Base-by-base conservation (phyloP, 2,888 invertebrate genomes). In the Drosophila planitibia region DNA sequence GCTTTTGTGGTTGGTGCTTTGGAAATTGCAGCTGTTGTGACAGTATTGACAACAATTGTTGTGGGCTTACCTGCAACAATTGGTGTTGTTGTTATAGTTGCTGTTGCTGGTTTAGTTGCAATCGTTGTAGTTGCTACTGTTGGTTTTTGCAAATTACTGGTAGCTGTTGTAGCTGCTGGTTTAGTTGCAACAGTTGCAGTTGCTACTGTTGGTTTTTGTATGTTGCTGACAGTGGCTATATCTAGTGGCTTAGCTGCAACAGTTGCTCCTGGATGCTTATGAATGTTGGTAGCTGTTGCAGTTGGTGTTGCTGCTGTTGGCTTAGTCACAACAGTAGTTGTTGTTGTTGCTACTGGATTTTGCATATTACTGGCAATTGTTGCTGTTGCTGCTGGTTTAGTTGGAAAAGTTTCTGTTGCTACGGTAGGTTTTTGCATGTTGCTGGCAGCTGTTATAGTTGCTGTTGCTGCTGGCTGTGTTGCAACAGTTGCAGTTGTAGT, bases 111-210 rank as follows among this genome's bases (percentile, higher is more conserved):
- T 6, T 53, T 78, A 37, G 32, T 51, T 30, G 49, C 28, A 32
- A n/a, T 28, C 9, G 12, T 28, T 52, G 55, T 14, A 10, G 52
- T 33, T n/a, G 44, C 9, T 25, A 16, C 6, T 47, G 39, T 5
- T 25, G 68, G 4, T 32, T 58, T 53, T n/a, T n/a, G 33, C 3
- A 39, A 28, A 16, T 47, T 72, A 41, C n/a, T 49, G 3, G 30
- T 19, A 22, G 28, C 47, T 53, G 47, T 65, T 58, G 32, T 19
- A 22, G 25, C n/a, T 53, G 6, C 22, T 19, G 70, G 28, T 9
- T 60, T 70, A 28, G 53, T 28, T 53, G 57, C 41, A 44, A 28
- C 39, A 52, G 39, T 33, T 58, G 67, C 22, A 28, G 39, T 39
- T 49, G 53, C 14, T 32, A 16, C 19, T 39, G 33, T 9, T 10